A percentile compares a stretch with the other conserved stretches of the same genome.
These are phyloP conservation scores for Prionailurus bengalensis DNA, from an alignment of 2,113 vertebrate species.

Conservation along the genomic window DNA sequence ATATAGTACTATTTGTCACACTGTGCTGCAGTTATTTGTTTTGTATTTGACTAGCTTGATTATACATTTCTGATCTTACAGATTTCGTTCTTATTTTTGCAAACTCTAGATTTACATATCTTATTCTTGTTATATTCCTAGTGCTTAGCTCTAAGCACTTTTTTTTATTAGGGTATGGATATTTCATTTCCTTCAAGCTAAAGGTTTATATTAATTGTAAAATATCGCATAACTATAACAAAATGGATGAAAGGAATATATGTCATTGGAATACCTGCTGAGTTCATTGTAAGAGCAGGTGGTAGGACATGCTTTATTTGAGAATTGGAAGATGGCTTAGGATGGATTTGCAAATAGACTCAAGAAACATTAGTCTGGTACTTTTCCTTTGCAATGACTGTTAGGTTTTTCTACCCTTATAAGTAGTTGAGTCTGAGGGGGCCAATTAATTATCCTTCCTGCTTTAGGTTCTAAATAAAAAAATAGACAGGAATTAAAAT, in stretches of 20 bases:
- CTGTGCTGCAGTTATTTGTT: not conserved
- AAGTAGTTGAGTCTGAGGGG: not conserved
- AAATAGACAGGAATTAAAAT: not conserved
- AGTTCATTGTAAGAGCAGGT: not conserved
- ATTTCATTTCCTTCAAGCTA: slow-evolving; percentile 10
- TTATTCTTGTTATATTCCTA: not conserved
- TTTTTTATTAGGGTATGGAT: not conserved
- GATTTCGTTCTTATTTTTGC: not conserved
- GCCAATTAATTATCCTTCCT: not conserved
- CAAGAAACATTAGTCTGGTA: not conserved
- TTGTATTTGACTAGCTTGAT: not conserved
- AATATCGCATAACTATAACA: not conserved
- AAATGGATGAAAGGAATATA: not conserved
- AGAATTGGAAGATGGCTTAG: not conserved
- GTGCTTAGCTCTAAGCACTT: not conserved
- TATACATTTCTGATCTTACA: not conserved
- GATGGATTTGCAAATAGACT: not conserved
- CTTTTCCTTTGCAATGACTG: not conserved
- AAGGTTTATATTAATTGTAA: not conserved
- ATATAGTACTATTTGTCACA: not conserved
- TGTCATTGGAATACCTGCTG: not conserved
- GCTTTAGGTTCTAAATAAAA: not conserved
- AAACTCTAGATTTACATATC: not conserved
- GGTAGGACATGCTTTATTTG: not conserved
- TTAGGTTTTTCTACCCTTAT: not conserved